phyloP scores from a whole-genome alignment of 2,113 vertebrate species.

The Penelope pileata region DNA sequence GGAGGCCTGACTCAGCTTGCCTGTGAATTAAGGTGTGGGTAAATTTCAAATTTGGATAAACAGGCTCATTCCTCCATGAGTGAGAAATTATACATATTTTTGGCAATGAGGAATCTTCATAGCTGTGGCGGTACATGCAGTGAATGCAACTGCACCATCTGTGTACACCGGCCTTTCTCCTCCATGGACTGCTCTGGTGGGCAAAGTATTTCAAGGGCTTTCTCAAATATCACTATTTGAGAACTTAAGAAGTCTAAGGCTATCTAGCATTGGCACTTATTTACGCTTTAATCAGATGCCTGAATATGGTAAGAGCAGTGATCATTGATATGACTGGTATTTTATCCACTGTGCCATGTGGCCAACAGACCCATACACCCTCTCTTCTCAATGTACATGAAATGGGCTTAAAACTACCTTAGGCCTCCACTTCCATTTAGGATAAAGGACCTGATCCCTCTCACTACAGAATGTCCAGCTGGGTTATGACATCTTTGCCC shows the following conservation, averaged over 20 bases:
- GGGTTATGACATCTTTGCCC: fast-evolving
- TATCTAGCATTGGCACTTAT: neutral
- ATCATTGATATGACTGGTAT: neutral
- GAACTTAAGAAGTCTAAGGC: neutral
- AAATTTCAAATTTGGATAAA: neutral
- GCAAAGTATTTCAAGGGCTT: neutral
- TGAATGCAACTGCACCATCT: neutral
- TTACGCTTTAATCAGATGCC: neutral
- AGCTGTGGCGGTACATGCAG: neutral
- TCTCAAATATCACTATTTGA: neutral
- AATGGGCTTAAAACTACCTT: neutral
- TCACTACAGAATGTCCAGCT: neutral
- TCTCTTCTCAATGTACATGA: neutral
- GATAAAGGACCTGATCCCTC: neutral
- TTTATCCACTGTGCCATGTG: neutral
- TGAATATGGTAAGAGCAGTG: neutral
- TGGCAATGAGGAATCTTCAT: neutral
- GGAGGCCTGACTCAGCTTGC: neutral
- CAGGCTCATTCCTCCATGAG: fast-evolving
- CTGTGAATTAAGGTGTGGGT: neutral
- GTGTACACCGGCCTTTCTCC: fast-evolving
- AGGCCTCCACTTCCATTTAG: neutral
- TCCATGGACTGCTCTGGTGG: fast-evolving
- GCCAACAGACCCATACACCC: neutral
- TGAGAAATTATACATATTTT: neutral